These are phyloP conservation scores for Hippocampus abdominalis DNA, from an alignment of 2,113 vertebrate genomes.

Conservation along the genomic window DNA sequence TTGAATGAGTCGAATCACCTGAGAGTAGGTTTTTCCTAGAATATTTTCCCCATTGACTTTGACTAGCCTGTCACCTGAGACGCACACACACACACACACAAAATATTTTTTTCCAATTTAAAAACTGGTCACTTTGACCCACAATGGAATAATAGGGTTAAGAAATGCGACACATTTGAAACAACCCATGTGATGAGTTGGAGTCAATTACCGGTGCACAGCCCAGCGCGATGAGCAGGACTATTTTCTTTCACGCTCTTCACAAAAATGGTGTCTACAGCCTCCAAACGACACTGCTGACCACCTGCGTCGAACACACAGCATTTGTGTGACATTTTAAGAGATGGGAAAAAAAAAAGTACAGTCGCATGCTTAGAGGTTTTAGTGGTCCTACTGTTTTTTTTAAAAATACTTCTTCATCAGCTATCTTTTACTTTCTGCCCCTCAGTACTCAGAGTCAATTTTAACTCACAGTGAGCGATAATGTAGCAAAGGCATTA, in stretches of 20 bases:
- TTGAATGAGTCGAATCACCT: conserved; percentile 93
- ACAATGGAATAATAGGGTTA: too few relatives aligned
- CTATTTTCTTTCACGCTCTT: conserved; percentile 89
- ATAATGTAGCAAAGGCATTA: too few relatives aligned
- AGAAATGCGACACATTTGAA: too few relatives aligned
- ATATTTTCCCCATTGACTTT: conserved; percentile 91
- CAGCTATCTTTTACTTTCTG: too few relatives aligned
- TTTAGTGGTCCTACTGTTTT: too few relatives aligned
- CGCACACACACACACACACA: conserved; percentile 8
- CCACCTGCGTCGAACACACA: conserved; percentile 51
- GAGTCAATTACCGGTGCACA: conserved; percentile 80
- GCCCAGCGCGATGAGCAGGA: conserved; percentile 86
- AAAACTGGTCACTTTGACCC: too few relatives aligned
- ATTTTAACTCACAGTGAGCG: too few relatives aligned
- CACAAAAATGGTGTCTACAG: conserved; percentile 98
- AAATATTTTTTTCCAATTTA: not conserved
- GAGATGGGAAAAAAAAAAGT: not conserved
- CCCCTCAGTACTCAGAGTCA: too few relatives aligned
- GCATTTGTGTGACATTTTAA: not conserved
- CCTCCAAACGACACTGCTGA: conserved; percentile 76
- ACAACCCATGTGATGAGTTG: too few relatives aligned
- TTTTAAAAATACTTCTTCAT: too few relatives aligned
- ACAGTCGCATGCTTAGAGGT: not conserved
- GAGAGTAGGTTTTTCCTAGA: conserved; percentile 93
- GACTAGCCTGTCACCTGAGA: conserved; percentile 88